Base-by-base conservation (phyloP, 2,888 invertebrate species). In the Trichogramma dendrolimi region DNA sequence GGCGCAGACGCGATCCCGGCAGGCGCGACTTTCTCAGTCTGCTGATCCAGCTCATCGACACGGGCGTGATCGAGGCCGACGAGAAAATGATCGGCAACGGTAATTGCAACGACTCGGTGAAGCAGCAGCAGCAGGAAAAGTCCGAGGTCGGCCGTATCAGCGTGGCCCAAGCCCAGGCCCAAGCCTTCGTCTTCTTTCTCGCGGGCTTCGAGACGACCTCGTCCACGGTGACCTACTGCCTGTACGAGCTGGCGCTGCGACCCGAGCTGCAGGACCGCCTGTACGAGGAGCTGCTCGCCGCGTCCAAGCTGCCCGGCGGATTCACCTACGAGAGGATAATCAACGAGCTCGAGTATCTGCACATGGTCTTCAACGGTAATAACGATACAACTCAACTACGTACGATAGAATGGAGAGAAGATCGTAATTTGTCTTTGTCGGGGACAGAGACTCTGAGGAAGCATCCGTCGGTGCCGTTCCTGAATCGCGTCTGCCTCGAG, bases 171-270 rank as follows among this genome's bases (percentile, higher is more conserved):
- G 78, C 76, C 5, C 80, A 80, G 0, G 81, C 82, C 1, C 81
- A 82, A 67, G 80, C 81, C 1, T 81, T 79, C 64, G 78, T 81
- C 8, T 81, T 81, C 68, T 81, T 81, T 65, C 59, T 81, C 49
- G 83, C 82, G n/a, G 83, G 83, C 5, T 83, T 81, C 65, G 83
- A 83, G 70, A 82, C 83, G 0, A 82, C 82, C 4, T 80, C 83
- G 4, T 77, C 81, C 6, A 80, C 82, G 5, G 78, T 80, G 50
- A 80, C 80, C 62, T 81, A 80, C 63, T 78, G 80, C 7, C 68
- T 81, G 8, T 82, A 79, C 62, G 80, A 81, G 71, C 75, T 83
- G 67, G 79, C 82, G 2, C 55, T 68, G n/a, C 75, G 81, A 70
- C 71, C 71, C 11, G 70, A 75, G 3, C 75, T 82, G 27, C 82